These are phyloP conservation scores for Cataglyphis albicans DNA, from an alignment of 2,888 invertebrate genomes.

Conservation along the genomic window DNA sequence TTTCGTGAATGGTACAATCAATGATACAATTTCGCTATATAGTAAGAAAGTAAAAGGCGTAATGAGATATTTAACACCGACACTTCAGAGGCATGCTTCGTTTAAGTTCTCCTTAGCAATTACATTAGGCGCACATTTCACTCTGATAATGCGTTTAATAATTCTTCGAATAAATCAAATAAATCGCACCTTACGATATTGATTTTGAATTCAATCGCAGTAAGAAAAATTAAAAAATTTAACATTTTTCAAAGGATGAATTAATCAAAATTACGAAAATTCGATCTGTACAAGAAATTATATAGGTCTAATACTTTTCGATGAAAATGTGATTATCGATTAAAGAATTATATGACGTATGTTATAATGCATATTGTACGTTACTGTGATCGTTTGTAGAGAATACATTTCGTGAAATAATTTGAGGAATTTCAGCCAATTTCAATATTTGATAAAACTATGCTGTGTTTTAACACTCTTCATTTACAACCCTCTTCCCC, in stretches of 20 bases:
- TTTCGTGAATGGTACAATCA: conserved; percentile 50
- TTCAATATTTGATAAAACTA: background rate
- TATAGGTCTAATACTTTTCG: background rate
- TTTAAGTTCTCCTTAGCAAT: conserved; percentile 35
- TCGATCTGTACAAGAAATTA: background rate
- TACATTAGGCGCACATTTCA: conserved; percentile 12
- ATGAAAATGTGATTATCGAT: background rate
- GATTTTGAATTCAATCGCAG: background rate
- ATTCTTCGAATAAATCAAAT: conserved; percentile 2
- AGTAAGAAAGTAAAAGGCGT: conserved; percentile 49
- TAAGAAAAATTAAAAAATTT: background rate
- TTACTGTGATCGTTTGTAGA: background rate
- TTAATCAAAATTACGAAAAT: background rate
- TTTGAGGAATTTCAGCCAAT: background rate
- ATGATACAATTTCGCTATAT: conserved; percentile 31
- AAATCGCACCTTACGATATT: conserved; percentile 3
- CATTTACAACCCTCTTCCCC: background rate
- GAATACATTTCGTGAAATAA: background rate
- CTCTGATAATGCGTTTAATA: conserved; percentile 41
- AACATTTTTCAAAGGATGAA: background rate
- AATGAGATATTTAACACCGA: conserved; percentile 49
- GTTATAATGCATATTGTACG: background rate
- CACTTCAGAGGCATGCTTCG: conserved; percentile 10
- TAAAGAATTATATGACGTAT: background rate
- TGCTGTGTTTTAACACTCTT: background rate